Conservation (phyloP, 1,140 invertebrate species). For the Rhyzopertha dominica region DNA sequence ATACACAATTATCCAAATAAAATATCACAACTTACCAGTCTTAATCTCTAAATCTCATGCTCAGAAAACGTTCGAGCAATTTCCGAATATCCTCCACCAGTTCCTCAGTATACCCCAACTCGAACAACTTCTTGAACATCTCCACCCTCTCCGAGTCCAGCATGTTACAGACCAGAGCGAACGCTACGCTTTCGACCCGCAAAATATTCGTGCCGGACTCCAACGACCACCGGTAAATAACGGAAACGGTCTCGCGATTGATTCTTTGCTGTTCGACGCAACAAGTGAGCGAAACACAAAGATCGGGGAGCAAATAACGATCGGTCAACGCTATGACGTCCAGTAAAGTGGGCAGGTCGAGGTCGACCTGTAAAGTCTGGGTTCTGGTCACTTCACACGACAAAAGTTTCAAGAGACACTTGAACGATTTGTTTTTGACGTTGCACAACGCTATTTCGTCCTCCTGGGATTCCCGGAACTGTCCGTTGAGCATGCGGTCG, state of each 20-base stretch:
- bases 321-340: slow-evolving; percentile 62
- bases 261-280: slow-evolving; percentile 51
- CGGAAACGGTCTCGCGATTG: slow-evolving; percentile 45
- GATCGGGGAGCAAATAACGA: slow-evolving; percentile 56
- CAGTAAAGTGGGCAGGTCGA: slow-evolving; percentile 53
- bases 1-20: too few species aligned
- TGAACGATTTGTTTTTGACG: slow-evolving; percentile 52
- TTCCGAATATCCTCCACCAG: slow-evolving; percentile 36
- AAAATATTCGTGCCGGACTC: slow-evolving; percentile 53
- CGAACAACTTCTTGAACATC: slow-evolving; percentile 37
- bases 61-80: slow-evolving; percentile 28
- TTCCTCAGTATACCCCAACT: slow-evolving; percentile 34
- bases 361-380: slow-evolving; percentile 41
- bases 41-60: too few species aligned
- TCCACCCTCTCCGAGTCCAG: slow-evolving; percentile 40
- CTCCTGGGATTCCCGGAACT: slow-evolving; percentile 60
- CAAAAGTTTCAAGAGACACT: slow-evolving; percentile 52
- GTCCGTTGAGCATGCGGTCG: slow-evolving; percentile 58
- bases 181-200: slow-evolving; percentile 52
- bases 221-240: slow-evolving; percentile 54
- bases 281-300: slow-evolving; percentile 51
- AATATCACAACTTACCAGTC: too few species aligned
- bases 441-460: slow-evolving; percentile 52
- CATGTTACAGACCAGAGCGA: slow-evolving; percentile 49
- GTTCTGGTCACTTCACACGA: slow-evolving; percentile 46